Base-by-base conservation (phyloP, 1,140 invertebrate species). In the Eumeta japonica region DNA sequence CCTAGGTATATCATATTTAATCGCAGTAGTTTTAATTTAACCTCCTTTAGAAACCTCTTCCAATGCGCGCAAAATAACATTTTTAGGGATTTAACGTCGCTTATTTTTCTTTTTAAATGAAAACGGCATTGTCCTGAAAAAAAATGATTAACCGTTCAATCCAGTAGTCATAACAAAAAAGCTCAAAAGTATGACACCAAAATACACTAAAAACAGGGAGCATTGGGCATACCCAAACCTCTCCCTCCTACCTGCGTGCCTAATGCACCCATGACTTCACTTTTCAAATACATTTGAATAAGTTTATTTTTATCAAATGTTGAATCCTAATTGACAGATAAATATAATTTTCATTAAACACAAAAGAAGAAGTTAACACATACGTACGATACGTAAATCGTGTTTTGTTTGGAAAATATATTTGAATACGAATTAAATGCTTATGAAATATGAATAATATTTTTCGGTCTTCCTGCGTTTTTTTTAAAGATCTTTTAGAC, bases 141-240 rank as follows among this genome's bases (percentile, higher is more conserved):
- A 12, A 18, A 14, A 37, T n/a, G n/a, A n/a, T n/a, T n/a, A n/a
- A n/a, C n/a, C n/a, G n/a, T n/a, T n/a, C n/a, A n/a, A n/a, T n/a
- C n/a, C n/a, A n/a, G n/a, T n/a, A n/a, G n/a, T n/a, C n/a, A n/a
- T n/a, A n/a, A n/a, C n/a, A 29, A 32, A 24, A 10, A 35, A n/a
- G 11, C 9, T 36, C 13, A 39, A 39, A 31, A 24, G 16, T 29
- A 14, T 16, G 3, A 29, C 32, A 30, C 32, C 33, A 13, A 41
- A 33, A 37, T 29, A 27, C 14, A 27, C 20, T n/a, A 31, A 43
- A 17, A 9, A 12, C 15, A 40, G 45, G 45, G 38, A 43, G 45
- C 30, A 35, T 39, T 38, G 45, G 35, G 41, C 45, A 47, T 47
- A 41, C 40, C 45, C 45, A 37, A 47, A 37, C 19, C n/a, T n/a